A percentile compares a stretch with the other conserved stretches of the same genome.
phyloP scores from a whole-genome alignment of 2,797 vertebrate genomes.

The Diplodus puntazzo region DNA sequence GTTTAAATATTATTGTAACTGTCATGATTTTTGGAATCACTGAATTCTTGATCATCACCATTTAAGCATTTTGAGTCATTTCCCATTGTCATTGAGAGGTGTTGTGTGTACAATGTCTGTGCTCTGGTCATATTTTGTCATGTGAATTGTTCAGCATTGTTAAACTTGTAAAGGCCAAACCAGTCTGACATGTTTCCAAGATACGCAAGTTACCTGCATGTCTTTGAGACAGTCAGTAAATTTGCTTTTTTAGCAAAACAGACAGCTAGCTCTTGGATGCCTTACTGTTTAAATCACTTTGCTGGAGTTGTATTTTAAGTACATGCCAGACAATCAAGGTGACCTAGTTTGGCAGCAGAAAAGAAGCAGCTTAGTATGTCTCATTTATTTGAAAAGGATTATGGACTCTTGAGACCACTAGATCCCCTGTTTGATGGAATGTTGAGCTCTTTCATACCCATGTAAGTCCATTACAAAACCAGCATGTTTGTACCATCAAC shows the following conservation, averaged over 20 bases:
- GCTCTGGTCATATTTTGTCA: conserved; percentile 25
- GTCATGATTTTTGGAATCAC: conserved; percentile 71
- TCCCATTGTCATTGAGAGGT: neutral
- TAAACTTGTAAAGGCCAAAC: neutral
- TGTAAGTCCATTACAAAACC: conserved; percentile 7
- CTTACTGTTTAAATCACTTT: neutral
- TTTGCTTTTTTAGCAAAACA: neutral
- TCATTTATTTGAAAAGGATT: conserved; percentile 12
- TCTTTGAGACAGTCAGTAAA: neutral
- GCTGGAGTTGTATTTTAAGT: neutral
- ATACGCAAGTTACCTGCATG: neutral
- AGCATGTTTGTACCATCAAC: conserved; percentile 32
- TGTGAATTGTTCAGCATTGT: neutral
- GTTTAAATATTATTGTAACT: conserved; percentile 9
- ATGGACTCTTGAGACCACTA: neutral
- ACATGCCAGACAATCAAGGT: conserved; percentile 23
- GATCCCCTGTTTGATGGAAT: neutral
- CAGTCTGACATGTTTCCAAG: conserved; percentile 26
- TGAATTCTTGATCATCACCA: conserved; percentile 71
- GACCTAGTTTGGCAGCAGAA: conserved; percentile 2
- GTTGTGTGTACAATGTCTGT: conserved; percentile 11
- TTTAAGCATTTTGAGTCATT: conserved; percentile 16
- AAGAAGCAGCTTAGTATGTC: neutral
- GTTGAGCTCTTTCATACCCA: conserved; percentile 11
- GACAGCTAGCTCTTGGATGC: neutral